Evolutionary conservation across 2,797 vertebrate genomes (phyloP), one percentile per base, ranked within the genome.

Genomic region (Pteropus rufus): DNA sequence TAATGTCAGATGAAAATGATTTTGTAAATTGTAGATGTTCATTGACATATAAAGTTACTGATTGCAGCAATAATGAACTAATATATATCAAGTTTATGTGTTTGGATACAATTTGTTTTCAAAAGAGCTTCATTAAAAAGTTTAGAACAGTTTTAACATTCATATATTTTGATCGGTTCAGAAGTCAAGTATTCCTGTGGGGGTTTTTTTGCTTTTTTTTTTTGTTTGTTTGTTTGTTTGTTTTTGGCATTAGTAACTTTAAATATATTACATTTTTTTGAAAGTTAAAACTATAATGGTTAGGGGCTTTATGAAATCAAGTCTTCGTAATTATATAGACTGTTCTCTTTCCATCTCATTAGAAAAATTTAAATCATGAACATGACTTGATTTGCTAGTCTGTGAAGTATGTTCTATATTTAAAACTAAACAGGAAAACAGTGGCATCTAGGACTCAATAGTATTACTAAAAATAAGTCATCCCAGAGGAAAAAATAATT

Each of bases 1-100:
- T 73, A 60, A 39, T 65, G 15, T 83, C 44, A 94, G 62, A 67
- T 93, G 52, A 79, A 93, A 92, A 89, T 77, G 58, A 69, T 23
- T 44, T 92, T 91, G 26, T 86, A 92, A 89, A 85, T 94, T 69
- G 46, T 77, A 75, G 54, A 65, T 94, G 49, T 70, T 96, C 31
- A 96, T 89, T 73, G 89, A 72, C 82, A 49, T 36, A 5, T 84
- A 67, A 79, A 80, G 16, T 56, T 94, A 46, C 41, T 91, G 77
- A 31, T 44, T 75, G 73, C 26, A 81, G 39, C 11, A 81, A 1
- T 70, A 84, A 56, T 79, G 56, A 87, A 79, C 36, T 73, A 2
- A 15, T 67, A 2, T 15, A 29, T 87, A 39, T 49, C 39, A 76
- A 2, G 26, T 81, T 96, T 83, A 56, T 62, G 21, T 88, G 77